These are phyloP conservation scores for Esox niger DNA, from an alignment of 2,113 vertebrate genomes.

Conservation along the genomic window DNA sequence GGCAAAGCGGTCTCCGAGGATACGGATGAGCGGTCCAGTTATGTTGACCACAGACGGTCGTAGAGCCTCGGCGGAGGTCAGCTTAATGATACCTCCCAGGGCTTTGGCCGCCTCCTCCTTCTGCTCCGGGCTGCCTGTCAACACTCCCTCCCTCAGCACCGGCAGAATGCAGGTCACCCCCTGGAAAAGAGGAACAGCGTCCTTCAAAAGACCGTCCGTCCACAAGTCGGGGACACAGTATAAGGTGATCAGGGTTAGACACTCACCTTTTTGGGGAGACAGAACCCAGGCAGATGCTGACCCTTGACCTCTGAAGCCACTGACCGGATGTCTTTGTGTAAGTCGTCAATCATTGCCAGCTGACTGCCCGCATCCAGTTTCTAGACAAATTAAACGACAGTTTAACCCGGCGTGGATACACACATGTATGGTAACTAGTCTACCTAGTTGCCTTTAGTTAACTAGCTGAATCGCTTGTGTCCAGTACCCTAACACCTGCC, in stretches of 20 bases:
- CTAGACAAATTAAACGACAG: slow-evolving; percentile 59
- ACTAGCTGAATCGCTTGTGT: not conserved
- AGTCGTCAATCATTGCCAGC: slow-evolving; percentile 91
- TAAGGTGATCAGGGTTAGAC: not conserved
- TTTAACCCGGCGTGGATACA: too few species aligned
- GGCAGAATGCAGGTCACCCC: slow-evolving; percentile 95
- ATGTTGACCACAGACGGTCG: slow-evolving; percentile 94
- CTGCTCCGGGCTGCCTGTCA: slow-evolving; percentile 94
- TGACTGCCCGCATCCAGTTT: slow-evolving; percentile 94
- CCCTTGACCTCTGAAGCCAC: slow-evolving; percentile 86
- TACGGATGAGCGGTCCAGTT: slow-evolving; percentile 95
- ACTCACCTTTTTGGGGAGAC: slow-evolving; percentile 93
- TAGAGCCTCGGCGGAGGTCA: slow-evolving; percentile 93
- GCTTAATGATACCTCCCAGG: slow-evolving; percentile 87
- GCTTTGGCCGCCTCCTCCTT: slow-evolving; percentile 97
- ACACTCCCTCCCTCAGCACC: slow-evolving; percentile 91
- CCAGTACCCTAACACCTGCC: not conserved
- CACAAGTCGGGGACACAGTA: too few species aligned
- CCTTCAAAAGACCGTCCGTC: too few species aligned
- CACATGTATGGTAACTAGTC: too few species aligned
- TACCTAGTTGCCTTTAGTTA: too few species aligned
- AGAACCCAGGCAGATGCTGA: slow-evolving; percentile 92
- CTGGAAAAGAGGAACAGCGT: slow-evolving; percentile 64
- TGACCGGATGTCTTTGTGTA: slow-evolving; percentile 89
- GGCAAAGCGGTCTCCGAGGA: slow-evolving; percentile 93